Base-by-base conservation (phyloP, 2,797 vertebrate genomes). In the Dipus sagitta region DNA sequence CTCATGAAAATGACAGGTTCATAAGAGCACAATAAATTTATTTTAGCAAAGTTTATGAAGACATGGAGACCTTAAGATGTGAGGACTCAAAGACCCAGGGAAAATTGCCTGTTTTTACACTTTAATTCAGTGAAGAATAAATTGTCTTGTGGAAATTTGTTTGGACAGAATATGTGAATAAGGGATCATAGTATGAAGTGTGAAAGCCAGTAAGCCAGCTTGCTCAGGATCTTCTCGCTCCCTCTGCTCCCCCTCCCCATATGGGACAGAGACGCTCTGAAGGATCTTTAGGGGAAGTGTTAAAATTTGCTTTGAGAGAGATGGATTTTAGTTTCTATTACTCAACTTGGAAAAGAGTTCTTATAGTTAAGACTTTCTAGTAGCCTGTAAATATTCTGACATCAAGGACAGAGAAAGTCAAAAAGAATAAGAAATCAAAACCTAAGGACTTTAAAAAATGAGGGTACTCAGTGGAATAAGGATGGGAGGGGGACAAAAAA, bases 221-320 rank as follows among this genome's bases (percentile, higher is more conserved):
- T 34, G 6, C 32, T 87, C 23, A 54, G 32, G 38, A 34, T 54
- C 42, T 75, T n/a, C 42, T 13, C 26, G n/a, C 18, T 13, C 2
- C 10, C 18, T 71, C 58, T 30, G 23, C 32, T 64, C n/a, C 20
- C 64, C 54, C 2, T 12, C 20, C 2, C 6, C 10, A 0, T n/a
- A 34, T 7, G 20, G 8, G 18, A 28, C 4, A 65, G 8, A 34
- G 12, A 6, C 34, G 21, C 12, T 71, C 47, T 38, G 38, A 38
- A 38, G 38, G 38, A 38, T 38, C 38, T 38, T 38, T 38, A 38
- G 38, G 38, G 38, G 38, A 3, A 38, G 38, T 3, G 38, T 38
- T 6, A 38, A 38, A 38, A 38, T 38, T 38, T 38, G 38, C 38
- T 21, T 71, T 24, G 58, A 72, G 64, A n/a, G 60, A 62, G 60